Conservation (phyloP, 2,888 invertebrate species). For the Macrophya annulata region DNA sequence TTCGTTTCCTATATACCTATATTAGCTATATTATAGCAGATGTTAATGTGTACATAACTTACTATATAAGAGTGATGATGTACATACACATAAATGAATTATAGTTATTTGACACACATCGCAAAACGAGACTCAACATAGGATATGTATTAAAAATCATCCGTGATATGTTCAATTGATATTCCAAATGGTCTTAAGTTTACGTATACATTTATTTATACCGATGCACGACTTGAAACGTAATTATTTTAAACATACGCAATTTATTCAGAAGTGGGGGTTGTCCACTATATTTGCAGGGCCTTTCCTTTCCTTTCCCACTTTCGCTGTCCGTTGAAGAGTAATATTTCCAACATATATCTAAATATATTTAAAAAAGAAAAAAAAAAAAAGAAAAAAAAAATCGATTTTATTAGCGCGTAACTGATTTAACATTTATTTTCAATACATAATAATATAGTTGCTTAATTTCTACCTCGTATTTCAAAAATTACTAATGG, state of each 20-base stretch:
- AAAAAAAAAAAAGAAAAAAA: too few species aligned
- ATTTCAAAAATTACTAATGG: not conserved
- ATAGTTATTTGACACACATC: not conserved
- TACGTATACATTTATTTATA: not conserved
- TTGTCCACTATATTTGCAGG: not conserved
- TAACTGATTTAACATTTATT: not conserved
- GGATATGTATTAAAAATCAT: not conserved
- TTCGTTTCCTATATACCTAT: not conserved
- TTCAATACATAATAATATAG: not conserved
- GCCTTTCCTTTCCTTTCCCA: constrained; percentile 41
- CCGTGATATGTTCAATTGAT: not conserved
- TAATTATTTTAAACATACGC: not conserved
- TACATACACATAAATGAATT: not conserved
- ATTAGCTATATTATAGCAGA: not conserved
- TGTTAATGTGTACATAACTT: not conserved
- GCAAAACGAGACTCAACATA: not conserved
- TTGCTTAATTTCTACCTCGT: not conserved
- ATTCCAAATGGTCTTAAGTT: not conserved
- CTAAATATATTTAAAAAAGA: too few species aligned
- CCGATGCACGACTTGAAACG: not conserved
- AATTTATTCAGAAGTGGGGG: not conserved
- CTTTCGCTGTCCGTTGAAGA: constrained; percentile 23
- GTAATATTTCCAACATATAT: constrained; percentile 23
- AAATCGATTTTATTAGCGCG: not conserved
- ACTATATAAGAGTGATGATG: too few species aligned